Base-by-base conservation (phyloP, 2,113 vertebrate species). In the Halichoeres trimaculatus region DNA sequence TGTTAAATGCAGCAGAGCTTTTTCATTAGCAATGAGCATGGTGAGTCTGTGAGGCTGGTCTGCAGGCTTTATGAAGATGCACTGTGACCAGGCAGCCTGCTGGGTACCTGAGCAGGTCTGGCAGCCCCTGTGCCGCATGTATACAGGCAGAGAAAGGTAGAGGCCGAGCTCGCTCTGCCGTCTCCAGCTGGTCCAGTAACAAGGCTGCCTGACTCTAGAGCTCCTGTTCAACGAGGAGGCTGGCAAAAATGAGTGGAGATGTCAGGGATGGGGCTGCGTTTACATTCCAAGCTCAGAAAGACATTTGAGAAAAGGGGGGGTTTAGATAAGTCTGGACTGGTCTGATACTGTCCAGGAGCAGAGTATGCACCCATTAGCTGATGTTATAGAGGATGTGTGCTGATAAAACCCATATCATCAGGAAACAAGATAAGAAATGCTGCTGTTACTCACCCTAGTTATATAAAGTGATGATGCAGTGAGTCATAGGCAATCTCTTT, bases 91-190 rank as follows among this genome's bases (percentile, higher is more conserved):
- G 10, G 67, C 1, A 8, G 14, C 45, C 70, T 2, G 22, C 64
- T 19, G 69, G 78, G 69, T 92, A 93, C 92, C 93, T 93, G 92
- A 81, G 77, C 61, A 48, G 77, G 70, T 78, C 76, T 73, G 85
- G 55, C 36, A 30, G 10, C 73, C 78, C 47, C 84, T 83, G 76
- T 85, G 84, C 66, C 66, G 84, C 67, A 91, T 69, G 74, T 86
- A 87, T 20, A 83, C 75, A 10, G 93, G 93, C 6, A 92, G 83
- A 66, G 92, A 92, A 3, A 88, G 88, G 85, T 85, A 93, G 52
- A 81, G 79, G 48, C 84, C 83, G 0, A 69, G 82, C 74, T 89
- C 85, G 0, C 79, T 81, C 86, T 91, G 92, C 12, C 74, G 67
- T 61, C 77, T 88, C 89, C 90, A 88, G 83, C 90, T 74, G 67